A percentile compares a stretch with the other conserved stretches of the same genome.
Evolutionary conservation across 2,888 invertebrate species (phyloP).

Genomic region (Ophion obscuratus): DNA sequence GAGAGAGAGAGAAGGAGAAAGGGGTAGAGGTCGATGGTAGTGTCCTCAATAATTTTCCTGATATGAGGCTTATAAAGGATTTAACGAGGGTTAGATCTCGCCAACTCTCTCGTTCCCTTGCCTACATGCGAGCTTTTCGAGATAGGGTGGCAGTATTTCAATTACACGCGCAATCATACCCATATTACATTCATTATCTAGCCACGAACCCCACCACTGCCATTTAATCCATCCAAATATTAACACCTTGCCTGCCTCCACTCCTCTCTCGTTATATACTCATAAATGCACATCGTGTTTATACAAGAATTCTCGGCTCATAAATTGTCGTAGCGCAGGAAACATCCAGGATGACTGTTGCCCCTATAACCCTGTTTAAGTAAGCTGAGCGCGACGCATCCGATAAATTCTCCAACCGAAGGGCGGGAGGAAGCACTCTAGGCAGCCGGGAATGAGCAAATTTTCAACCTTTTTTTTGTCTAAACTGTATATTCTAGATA

Average conservation of each 20-base stretch:
- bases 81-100: constrained; percentile 62
- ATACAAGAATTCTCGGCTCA: constrained; percentile 5
- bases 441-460: too few species aligned
- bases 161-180: constrained; percentile 77
- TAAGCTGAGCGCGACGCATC: not conserved
- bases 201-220: constrained; percentile 28
- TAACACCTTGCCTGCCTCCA: constrained; percentile 57
- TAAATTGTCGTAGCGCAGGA: not conserved
- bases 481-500: too few species aligned
- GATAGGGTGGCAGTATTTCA: constrained; percentile 73
- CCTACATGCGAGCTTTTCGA: constrained; percentile 27
- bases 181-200: constrained; percentile 72
- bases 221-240: constrained; percentile 64
- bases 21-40: constrained; percentile 25
- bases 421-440: too few species aligned
- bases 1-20: constrained; percentile 21
- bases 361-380: not conserved
- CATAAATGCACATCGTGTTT: not conserved
- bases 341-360: not conserved
- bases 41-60: constrained; percentile 71
- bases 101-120: constrained; percentile 16
- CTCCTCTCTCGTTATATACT: not conserved
- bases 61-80: constrained; percentile 73
- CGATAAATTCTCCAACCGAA: not conserved
- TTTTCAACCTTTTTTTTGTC: too few species aligned